Base-by-base conservation (phyloP, 2,888 invertebrate species). In the Harpagoxenus sublaevis region DNA sequence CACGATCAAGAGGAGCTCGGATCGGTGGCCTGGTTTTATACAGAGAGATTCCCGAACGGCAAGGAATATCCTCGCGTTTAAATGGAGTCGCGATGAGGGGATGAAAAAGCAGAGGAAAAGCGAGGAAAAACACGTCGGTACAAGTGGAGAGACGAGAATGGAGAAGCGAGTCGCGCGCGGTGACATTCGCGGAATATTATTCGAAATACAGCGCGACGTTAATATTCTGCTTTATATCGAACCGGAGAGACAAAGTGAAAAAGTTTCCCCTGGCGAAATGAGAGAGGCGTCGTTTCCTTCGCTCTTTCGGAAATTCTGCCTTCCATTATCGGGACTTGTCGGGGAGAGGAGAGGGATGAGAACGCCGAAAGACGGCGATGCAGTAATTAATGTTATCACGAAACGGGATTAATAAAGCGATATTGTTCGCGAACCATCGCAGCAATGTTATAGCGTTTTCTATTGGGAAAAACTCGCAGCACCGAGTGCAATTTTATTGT, bases 171-270 rank as follows among this genome's bases (percentile, higher is more conserved):
- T 63, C 12, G 48, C 23, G 51, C 62, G 51, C 3, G 39, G n/a
- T 65, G 73, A 63, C 60, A 51, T 84, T 84, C 66, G 77, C 81
- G 68, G 84, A 86, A 87, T 87, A 87, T 87, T 86, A 86, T 82
- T 84, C 66, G 74, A 87, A 86, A 87, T 77, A 81, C 18, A 86
- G 81, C 57, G 68, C 35, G 79, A 86, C 86, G 84, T 86, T 87
- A 86, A 86, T 87, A 87, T 86, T 87, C 87, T 65, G 84, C 83
- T 87, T 86, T 74, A 83, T 84, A 87, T 87, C 87, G 86, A 78
- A 66, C 70, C 28, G 35, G 42, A 48, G 81, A 83, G 77, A 83
- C 77, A 87, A 86, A 87, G 86, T 81, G 51, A 87, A 83, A 85
- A 84, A 87, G 87, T 86, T 86, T 84, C 45, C 77, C 23, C 62